Evolutionary conservation across 2,888 invertebrate genomes (phyloP), one percentile per base, ranked within the genome.

Genomic region (Dendrolimus pini): DNA sequence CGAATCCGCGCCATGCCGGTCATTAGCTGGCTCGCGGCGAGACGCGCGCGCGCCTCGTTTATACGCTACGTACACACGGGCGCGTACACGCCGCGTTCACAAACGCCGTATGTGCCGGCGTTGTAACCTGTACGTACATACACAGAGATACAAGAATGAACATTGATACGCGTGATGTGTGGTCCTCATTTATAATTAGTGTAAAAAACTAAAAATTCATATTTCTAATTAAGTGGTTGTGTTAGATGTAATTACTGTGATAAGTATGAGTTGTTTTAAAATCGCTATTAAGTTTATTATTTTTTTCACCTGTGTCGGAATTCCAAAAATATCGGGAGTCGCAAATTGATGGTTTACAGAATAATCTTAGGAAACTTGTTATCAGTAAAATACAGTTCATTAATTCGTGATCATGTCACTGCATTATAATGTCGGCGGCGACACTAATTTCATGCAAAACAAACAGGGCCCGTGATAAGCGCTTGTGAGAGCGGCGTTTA

Each of bases 1-100:
- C 89, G 84, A 88, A 87, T 85, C 84, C 83, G 82, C 87, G 84
- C 75, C 82, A 76, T 76, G 83, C 78, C 86, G 87, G 84, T 84
- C 89, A 90, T 89, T 89, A 89, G 85, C 84, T 83, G 77, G 81
- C 74, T 80, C 75, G 84, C 82, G 72, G 77, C 74, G 80, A 80
- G 75, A 77, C 85, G 85, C 84, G 88, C 87, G 87, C 87, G 88
- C 85, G 86, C 77, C 60, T 58, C 59, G 60, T 60, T 57, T 59
- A 55, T 60, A 54, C 60, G 55, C 55, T 52, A 14, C 55, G 58
- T 63, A 62, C 63, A 58, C 66, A 62, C 57, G 56, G 59, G 58
- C 60, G 52, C 52, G 56, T 52, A 60, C 42, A 52, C 55, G 53
- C 42, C 58, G 47, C 42, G 41, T 55, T 41, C 60, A 61, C 62